Base-by-base conservation (phyloP, 2,888 invertebrate species). In the Trachelus stipa region DNA sequence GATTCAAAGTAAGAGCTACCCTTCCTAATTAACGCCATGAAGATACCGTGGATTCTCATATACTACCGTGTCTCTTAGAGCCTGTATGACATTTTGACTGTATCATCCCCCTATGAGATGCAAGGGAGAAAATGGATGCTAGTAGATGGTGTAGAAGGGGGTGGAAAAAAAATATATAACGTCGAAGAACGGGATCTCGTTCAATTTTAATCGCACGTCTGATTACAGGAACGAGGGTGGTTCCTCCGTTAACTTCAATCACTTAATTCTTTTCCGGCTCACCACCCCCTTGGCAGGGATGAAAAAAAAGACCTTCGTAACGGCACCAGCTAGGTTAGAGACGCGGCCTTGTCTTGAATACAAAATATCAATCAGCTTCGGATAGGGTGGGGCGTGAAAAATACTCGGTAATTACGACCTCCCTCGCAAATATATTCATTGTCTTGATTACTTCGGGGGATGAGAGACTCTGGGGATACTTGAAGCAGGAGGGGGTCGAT, bases 361-460 rank as follows among this genome's bases (percentile, higher is more conserved):
- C 88, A 89, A 90, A 90, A 90, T 90, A 90, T 90, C 90, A 90
- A 90, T 90, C 90, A 89, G 88, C 86, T 85, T 83, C 81, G 86
- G 84, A 80, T 77, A 81, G 82, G 82, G 81, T 79, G 81, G 79
- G 68, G 87, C 86, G 85, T 89, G 89, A 90, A 89, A 89, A 90
- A 90, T 90, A 88, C 88, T 88, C 87, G 87, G 89, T 90, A 90
- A 91, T 90, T 90, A 90, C 88, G 86, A 83, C 84, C 84, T 85
- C 83, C 86, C 84, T 81, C 82, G 83, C 85, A 88, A 88, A 88
- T 88, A 87, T 87, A 87, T 85, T 87, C 87, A 85, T 86, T 83
- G 83, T 84, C 86, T 84, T 85, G 86, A 85, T 86, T 85, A 84
- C 85, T 85, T 82, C 79, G 82, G 82, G 76, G 81, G 79, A 77